These are phyloP conservation scores for Rafetus swinhoei DNA, from an alignment of 2,113 vertebrate species.

Conservation along the genomic window DNA sequence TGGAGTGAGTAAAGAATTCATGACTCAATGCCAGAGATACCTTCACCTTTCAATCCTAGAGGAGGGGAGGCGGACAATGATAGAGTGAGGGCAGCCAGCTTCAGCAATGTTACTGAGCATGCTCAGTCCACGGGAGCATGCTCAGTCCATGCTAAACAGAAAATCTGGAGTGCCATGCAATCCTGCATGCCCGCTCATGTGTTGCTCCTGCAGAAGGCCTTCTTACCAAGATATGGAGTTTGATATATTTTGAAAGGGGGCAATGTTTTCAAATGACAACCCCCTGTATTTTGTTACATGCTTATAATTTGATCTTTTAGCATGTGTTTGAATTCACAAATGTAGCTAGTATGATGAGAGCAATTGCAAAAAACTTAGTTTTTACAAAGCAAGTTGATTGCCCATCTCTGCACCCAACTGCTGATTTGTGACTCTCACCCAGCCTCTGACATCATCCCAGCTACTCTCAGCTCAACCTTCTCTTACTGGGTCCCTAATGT, in stretches of 20 bases:
- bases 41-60: no score
- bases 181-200: no score
- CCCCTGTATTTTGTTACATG: not conserved
- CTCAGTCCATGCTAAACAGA: no score
- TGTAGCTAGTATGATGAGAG: not conserved
- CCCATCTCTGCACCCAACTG: not conserved
- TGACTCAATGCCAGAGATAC: accelerated
- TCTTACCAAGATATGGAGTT: not conserved
- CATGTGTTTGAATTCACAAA: not conserved
- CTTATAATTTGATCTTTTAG: not conserved
- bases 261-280: not conserved
- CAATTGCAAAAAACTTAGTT: not conserved
- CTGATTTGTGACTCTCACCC: not conserved
- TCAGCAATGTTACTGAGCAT: no score
- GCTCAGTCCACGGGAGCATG: no score
- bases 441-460: conserved; percentile 26
- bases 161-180: no score
- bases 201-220: no score
- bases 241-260: not conserved
- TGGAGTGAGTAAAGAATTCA: accelerated
- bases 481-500: conserved; percentile 8
- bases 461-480: conserved; percentile 50
- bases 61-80: no score
- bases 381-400: not conserved
- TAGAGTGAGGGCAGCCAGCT: no score